Percentiles rank a stretch among this genome's conserved stretches.
Conservation (phyloP, 2,888 invertebrate species). For the Ligdia adustata region DNA sequence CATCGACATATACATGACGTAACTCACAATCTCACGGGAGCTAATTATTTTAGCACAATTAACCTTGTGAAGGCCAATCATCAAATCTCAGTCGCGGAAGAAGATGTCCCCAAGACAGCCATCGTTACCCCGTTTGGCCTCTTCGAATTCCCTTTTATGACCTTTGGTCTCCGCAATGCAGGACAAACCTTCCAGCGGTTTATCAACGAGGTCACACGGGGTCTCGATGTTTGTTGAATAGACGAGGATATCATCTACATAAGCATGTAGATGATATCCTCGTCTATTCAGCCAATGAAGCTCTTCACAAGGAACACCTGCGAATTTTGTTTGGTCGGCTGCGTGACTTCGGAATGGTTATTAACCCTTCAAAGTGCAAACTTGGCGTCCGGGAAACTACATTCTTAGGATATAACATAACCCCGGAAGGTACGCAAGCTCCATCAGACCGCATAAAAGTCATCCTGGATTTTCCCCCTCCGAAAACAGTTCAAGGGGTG, state of each 20-base stretch:
- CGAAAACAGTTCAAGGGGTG: too few species aligned
- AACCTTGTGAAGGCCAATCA: slow-evolving; percentile 45
- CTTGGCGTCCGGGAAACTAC: slow-evolving; percentile 5
- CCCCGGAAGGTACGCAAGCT: not conserved
- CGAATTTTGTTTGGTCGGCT: slow-evolving; percentile 23
- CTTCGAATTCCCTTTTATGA: too few species aligned
- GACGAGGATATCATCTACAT: too few species aligned
- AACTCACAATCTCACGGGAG: not conserved
- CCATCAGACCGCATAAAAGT: not conserved
- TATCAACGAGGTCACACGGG: too few species aligned
- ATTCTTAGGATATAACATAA: slow-evolving; percentile 9
- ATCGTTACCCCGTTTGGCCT: too few species aligned
- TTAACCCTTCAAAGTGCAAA: slow-evolving; percentile 21
- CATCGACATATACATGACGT: slow-evolving; percentile 12
- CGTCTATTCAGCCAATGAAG: too few species aligned
- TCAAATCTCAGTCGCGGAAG: slow-evolving; percentile 55
- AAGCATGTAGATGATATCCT: too few species aligned
- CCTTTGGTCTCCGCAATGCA: too few species aligned
- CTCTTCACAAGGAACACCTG: too few species aligned
- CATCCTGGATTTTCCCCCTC: not conserved
- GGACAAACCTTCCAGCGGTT: too few species aligned
- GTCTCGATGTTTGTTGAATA: too few species aligned
- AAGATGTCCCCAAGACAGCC: too few species aligned
- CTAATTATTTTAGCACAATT: slow-evolving; percentile 1
- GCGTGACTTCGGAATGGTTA: slow-evolving; percentile 20